Base-by-base conservation (phyloP, 2,113 vertebrate genomes). In the Okapia johnstoni region DNA sequence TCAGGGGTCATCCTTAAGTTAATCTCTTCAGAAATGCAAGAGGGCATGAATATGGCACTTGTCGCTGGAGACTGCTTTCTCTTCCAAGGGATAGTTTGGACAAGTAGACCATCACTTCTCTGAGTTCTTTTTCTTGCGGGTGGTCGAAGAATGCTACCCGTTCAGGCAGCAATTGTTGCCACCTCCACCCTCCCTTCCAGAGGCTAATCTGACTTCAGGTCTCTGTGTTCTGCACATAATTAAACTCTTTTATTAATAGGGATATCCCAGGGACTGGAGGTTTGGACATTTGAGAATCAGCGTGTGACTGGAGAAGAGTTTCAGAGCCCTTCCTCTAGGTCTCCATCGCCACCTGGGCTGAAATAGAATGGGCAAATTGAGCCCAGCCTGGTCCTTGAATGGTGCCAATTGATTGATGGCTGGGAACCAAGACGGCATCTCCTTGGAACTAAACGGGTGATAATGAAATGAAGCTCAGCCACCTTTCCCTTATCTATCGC, bases 401-500 rank as follows among this genome's bases (percentile, higher is more conserved):
- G 25, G 80, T 33, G 36, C 14, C 50, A 21, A 2, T 5, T 95
- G 85, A 85, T 43, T 48, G 85, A 81, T 89, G 66, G 2, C 52
- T 84, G 90, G 60, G 61, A 81, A 92, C 76, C 58, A 43, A 92
- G 60, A 58, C 19, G 85, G 48, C 57, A 80, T 28, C 46, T 93
- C 73, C 48, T 96, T 84, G 91, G 93, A 95, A 83, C 79, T 60
- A 88, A 93, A 80, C 48, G 93, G 73, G 50, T 92, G 88, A 70
- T 92, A 63, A 84, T 61, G 83, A 90, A 96, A 88, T 86, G 84
- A 95, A 94, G 46, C 63, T 43, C 43, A 77, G 7, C 46, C 46
- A 28, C 21, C 77, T 63, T 33, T 14, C 30, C 13, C 48, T 73
- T 85, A 57, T 58, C 23, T 63, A 14, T 85, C 77, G 33, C 23